Evolutionary conservation across 2,888 invertebrate genomes (phyloP), one percentile per base, ranked within the genome.

Genomic region (Arctia plantaginis): DNA sequence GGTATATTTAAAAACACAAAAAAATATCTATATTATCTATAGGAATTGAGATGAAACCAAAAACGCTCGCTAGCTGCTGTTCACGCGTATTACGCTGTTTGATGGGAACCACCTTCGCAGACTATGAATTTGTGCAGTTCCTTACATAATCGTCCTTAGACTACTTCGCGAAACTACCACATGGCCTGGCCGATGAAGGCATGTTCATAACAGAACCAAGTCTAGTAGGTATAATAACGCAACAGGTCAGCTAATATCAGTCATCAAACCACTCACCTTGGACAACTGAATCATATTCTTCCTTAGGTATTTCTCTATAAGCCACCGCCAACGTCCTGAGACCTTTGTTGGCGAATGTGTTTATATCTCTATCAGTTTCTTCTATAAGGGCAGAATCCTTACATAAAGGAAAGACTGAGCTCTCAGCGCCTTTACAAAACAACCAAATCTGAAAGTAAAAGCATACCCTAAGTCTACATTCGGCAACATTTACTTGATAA

Each of bases 281-380:
- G 79, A 96, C 90, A 79, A 97, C 96, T 82, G 93, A 95, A 6
- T 96, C 90, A 88, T 98, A 98, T 86, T 99, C 98, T 4, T 96
- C 96, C 18, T 96, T 95, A 0, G 96, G 94, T 70, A 98, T 92
- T 84, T 97, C 96, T 77, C 97, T 96, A 81, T 97, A 96, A 0
- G 98, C 98, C 27, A 99, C 96, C 0, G 98, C 98, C 73, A 99
- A 94, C 0, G 99, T 99, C 76, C 99, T 95, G 23, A 99, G 93
- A 51, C 99, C 99, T 87, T 96, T 96, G 71, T 96, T 96, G 0
- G 97, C 97, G 82, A 97, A 97, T 44, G 92, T 89, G 71, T 93
- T 95, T 12, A 97, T 96, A 78, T 97, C 96, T 12, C 88, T 88
- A 78, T 96, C 93, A 0, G 96, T 96, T 18, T 94, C 92, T 23